Base-by-base conservation (phyloP, 2,888 invertebrate genomes). In the Saturnia pavonia region DNA sequence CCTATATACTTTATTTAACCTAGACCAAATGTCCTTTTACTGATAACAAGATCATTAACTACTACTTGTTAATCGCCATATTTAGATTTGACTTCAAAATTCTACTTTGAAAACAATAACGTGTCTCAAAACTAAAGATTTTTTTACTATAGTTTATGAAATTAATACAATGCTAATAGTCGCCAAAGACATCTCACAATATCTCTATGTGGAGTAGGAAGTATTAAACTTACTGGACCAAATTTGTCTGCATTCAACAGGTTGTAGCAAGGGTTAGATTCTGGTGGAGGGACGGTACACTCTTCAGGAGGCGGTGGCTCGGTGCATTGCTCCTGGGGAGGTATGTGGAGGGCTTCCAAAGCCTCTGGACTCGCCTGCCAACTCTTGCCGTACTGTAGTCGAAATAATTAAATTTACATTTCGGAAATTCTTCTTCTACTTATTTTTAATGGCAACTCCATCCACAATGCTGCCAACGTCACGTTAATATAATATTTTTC, bases 181-280 rank as follows among this genome's bases (percentile, higher is more conserved):
- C 6, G 9, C 0, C 4, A 1, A 22, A 11, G 22, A 54, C 8
- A 22, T 22, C 54, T 60, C 14, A 60, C 25, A 60, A 60, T 0
- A 14, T 14, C 14, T 6, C 27, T 60, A 27, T 14, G 16, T 19
- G 57, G 57, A 27, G 12, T 27, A 60, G 12, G 25, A 60, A 14
- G 22, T n/a, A n/a, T 11, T 12, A 1, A 22, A 85, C 89, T 87
- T 65, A 93, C 93, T 43, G 84, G 84, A 72, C 93, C 93, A 72
- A 92, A 94, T 57, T 83, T 83, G 57, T 89, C 90, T 1, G 87
- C 83, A 57, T 92, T 87, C 70, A 82, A 83, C n/a, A 97, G 87
- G 72, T 95, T 94, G 71, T 95, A 88, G 85, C 97, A 97, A 0
- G 96, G 95, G 89, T 97, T 96, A 57, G 92, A 84, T 12, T 96